Conservation (phyloP, 2,113 vertebrate species). For the Lepidothrix coronata region DNA sequence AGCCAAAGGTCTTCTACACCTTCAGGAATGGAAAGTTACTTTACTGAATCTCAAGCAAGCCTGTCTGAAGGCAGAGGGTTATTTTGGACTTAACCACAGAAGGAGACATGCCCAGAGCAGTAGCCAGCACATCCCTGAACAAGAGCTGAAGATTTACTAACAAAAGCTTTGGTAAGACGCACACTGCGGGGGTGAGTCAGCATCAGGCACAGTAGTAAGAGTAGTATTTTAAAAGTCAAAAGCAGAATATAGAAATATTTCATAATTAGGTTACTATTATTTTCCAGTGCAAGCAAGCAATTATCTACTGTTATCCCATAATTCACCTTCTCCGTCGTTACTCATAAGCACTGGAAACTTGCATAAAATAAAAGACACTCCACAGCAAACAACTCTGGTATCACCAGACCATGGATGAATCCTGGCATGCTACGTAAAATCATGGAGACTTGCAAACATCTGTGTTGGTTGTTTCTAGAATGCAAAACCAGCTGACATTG, state of each 20-base stretch:
- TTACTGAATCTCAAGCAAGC: neutral
- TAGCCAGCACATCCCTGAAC: neutral
- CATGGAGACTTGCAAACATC: neutral
- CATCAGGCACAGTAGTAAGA: neutral
- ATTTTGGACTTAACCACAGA: neutral
- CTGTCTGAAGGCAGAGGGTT: neutral
- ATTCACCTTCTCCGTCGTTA: neutral
- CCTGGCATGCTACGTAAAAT: neutral
- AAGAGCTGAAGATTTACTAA: neutral
- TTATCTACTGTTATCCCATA: neutral
- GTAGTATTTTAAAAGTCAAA: neutral
- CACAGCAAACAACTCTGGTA: neutral
- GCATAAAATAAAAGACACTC: neutral
- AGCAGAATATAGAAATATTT: neutral
- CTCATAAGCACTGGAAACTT: neutral
- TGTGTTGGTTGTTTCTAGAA: neutral
- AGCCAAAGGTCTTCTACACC: neutral
- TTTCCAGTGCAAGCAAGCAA: neutral
- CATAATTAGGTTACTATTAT: neutral
- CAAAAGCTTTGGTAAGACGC: neutral
- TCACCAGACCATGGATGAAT: neutral
- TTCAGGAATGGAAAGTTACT: conserved; percentile 11
- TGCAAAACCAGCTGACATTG: neutral
- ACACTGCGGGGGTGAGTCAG: neutral
- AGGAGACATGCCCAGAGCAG: neutral